These are phyloP conservation scores for Pseudomyrmex dendroicus DNA, from an alignment of 1,140 invertebrate species.

Conservation along the genomic window DNA sequence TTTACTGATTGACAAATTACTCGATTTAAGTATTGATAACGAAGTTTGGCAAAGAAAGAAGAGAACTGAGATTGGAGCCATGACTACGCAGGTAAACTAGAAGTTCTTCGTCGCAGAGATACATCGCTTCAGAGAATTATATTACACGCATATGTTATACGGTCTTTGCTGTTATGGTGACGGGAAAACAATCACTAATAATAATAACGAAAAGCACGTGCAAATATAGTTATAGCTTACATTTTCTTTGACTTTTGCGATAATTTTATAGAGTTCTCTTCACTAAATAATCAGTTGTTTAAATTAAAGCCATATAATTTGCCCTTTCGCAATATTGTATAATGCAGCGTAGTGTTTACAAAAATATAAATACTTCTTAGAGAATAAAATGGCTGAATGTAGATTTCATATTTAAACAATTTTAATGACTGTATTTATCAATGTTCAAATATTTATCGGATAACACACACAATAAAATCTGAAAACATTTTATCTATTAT, in stretches of 20 bases:
- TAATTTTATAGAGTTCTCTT: neutral
- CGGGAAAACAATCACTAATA: conserved; percentile 64
- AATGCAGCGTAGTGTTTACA: neutral
- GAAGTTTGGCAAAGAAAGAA: conserved; percentile 77
- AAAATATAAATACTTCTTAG: neutral
- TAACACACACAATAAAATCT: conserved; percentile 27
- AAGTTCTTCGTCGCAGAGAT: neutral
- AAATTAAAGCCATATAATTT: neutral
- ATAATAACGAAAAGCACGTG: conserved; percentile 54
- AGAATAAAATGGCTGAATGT: conserved; percentile 1
- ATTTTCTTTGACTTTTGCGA: conserved; percentile 2
- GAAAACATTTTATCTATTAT: neutral
- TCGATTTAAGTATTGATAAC: conserved; percentile 74
- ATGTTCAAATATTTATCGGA: conserved; percentile 24
- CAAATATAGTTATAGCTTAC: conserved; percentile 48
- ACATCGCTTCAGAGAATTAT: neutral
- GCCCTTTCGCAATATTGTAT: neutral
- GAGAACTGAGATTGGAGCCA: conserved; percentile 49
- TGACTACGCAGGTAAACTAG: conserved; percentile 47
- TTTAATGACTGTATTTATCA: neutral
- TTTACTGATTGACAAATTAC: conserved; percentile 8
- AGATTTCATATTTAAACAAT: conserved; percentile 23
- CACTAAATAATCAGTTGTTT: neutral
- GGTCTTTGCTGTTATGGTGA: conserved; percentile 60
- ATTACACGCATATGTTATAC: conserved; percentile 28